phyloP scores from a whole-genome alignment of 2,113 vertebrate genomes.

The Proterorhinus semilunaris region DNA sequence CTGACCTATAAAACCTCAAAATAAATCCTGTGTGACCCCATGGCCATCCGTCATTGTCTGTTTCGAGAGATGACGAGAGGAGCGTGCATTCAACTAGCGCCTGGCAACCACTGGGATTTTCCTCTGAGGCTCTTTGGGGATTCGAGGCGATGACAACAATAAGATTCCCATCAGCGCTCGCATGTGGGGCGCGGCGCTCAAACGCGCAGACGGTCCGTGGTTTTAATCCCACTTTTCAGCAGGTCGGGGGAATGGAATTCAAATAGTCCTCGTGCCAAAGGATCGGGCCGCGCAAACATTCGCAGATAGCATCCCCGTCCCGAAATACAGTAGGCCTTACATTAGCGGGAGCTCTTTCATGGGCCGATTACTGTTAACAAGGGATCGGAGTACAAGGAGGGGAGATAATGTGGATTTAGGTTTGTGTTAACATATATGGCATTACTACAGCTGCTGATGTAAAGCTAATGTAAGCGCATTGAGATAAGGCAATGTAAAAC shows the following conservation, averaged over 20 bases:
- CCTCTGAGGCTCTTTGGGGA: neutral
- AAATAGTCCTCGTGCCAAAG: neutral
- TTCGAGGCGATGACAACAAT: conserved; percentile 1
- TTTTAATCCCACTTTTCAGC: neutral
- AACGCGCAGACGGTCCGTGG: neutral
- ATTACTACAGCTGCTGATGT: neutral
- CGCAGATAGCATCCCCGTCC: neutral
- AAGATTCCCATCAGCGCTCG: neutral
- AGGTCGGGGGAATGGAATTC: neutral
- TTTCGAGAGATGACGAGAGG: no score
- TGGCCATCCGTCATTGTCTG: no score
- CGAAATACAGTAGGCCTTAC: neutral
- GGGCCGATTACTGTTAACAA: neutral
- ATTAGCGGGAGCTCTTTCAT: neutral
- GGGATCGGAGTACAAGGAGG: neutral
- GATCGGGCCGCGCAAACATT: neutral
- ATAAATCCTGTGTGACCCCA: no score
- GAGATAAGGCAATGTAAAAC: neutral
- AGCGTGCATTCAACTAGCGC: neutral
- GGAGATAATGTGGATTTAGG: neutral
- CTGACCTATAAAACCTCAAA: no score
- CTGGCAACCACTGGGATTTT: neutral
- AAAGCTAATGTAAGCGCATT: neutral
- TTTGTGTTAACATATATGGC: neutral
- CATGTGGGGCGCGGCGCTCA: neutral